Percentiles rank a stretch among this genome's conserved stretches.
Evolutionary conservation across 2,888 invertebrate genomes (phyloP).

Genomic region (Melanostoma scalare): DNA sequence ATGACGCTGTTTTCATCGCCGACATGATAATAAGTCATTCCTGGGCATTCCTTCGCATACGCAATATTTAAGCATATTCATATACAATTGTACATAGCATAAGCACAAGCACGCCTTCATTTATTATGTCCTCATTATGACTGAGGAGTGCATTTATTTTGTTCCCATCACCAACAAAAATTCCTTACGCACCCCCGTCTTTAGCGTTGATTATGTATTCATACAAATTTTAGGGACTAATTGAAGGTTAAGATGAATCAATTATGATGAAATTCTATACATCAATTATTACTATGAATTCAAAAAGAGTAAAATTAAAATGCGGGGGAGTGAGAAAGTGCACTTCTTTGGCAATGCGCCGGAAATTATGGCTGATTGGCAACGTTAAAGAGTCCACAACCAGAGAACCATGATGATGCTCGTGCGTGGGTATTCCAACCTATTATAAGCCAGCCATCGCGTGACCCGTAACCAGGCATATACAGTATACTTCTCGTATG

Average conservation of each 20-base stretch:
- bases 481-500: not conserved
- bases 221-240: not conserved
- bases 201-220: too few relatives aligned
- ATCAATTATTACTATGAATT: conserved; percentile 34
- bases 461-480: conserved; percentile 1
- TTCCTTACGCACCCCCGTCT: too few relatives aligned
- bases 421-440: conserved; percentile 34
- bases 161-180: too few relatives aligned
- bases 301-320: not conserved
- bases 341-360: conserved; percentile 41
- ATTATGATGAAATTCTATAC: conserved; percentile 58
- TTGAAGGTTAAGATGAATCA: conserved; percentile 56
- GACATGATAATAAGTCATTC: too few relatives aligned
- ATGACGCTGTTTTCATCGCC: too few relatives aligned
- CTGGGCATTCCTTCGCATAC: too few relatives aligned
- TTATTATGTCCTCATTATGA: too few relatives aligned
- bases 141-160: too few relatives aligned
- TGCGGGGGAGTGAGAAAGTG: conserved; percentile 50
- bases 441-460: conserved; percentile 3
- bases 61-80: too few relatives aligned
- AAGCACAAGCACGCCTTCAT: too few relatives aligned
- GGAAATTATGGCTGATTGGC: conserved; percentile 62
- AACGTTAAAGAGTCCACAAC: conserved; percentile 24
- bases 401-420: conserved; percentile 6
- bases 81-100: too few relatives aligned